These are phyloP conservation scores for Caenorhabditis sp. DNA, from an alignment of 2,888 invertebrate species.

Conservation along the genomic window DNA sequence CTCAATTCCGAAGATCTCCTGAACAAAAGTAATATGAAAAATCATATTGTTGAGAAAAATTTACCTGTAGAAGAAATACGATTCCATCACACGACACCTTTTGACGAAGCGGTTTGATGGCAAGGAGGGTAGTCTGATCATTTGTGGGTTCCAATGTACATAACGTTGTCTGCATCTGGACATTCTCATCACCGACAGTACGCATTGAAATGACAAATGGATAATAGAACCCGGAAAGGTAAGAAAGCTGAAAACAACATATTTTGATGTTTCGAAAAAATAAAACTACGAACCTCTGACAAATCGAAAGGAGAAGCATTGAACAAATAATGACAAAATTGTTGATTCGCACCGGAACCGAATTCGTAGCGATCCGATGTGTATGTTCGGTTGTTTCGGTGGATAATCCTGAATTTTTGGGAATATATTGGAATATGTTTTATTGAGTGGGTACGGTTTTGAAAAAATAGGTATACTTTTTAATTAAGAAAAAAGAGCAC, in stretches of 20 bases:
- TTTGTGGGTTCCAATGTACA: conserved; percentile 64
- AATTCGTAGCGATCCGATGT: conserved; percentile 89
- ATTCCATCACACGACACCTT: conserved; percentile 96
- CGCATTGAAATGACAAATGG: conserved; percentile 66
- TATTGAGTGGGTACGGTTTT: too few species aligned
- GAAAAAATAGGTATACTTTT: too few species aligned
- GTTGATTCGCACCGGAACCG: conserved; percentile 91
- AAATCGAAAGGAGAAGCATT: conserved; percentile 82
- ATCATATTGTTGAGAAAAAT: too few species aligned
- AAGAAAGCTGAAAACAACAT: conserved; percentile 50
- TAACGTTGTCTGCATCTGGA: conserved; percentile 66
- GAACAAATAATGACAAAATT: conserved; percentile 88
- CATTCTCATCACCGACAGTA: conserved; percentile 48
- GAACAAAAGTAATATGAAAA: conserved; percentile 2
- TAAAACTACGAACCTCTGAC: conserved; percentile 19
- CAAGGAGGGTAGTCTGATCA: conserved; percentile 70
- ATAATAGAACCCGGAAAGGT: conserved; percentile 60
- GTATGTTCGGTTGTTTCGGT: conserved; percentile 68
- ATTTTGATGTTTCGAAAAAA: too few species aligned
- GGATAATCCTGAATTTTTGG: conserved; percentile 74
- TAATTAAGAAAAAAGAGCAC: too few species aligned
- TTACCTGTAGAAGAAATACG: conserved; percentile 85
- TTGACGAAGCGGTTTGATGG: conserved; percentile 93
- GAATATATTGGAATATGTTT: too few species aligned
- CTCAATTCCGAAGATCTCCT: conserved; percentile 97